Percentiles rank a stretch among this genome's conserved stretches.
These are phyloP conservation scores for Prietella phreatophila DNA, from an alignment of 2,113 vertebrate genomes.

Conservation along the genomic window DNA sequence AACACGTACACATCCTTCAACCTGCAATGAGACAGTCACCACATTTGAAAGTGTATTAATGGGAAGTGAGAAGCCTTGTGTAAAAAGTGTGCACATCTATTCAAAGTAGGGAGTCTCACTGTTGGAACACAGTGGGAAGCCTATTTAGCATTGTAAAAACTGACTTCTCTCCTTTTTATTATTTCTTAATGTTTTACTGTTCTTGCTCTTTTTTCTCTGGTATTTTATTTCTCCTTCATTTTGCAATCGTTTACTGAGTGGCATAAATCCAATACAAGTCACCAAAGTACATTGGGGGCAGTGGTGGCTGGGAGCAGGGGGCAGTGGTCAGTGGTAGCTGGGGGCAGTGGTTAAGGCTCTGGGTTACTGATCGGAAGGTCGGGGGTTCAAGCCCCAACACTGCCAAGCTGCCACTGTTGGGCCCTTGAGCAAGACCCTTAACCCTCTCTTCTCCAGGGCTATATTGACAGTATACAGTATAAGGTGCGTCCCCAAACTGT, in stretches of 20 bases:
- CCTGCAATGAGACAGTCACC: not conserved
- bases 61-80: not conserved
- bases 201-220: not conserved
- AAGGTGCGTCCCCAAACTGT: no score
- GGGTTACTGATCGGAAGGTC: no score
- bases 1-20: not conserved
- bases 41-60: slow-evolving; percentile 1
- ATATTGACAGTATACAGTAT: no score
- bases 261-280: not conserved
- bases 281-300: not conserved
- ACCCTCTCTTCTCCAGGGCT: not conserved
- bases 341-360: no score
- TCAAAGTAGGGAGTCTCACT: not conserved
- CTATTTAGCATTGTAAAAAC: not conserved
- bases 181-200: not conserved
- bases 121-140: not conserved
- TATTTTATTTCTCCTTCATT: not conserved
- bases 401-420: no score
- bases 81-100: not conserved
- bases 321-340: no score
- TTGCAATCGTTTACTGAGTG: not conserved
- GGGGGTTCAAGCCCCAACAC: no score
- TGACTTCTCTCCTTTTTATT: not conserved
- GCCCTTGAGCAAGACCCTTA: no score
- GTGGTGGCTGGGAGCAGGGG: no score